These are phyloP conservation scores for Chloroceryle inda DNA, from an alignment of 2,797 vertebrate genomes.

Conservation along the genomic window DNA sequence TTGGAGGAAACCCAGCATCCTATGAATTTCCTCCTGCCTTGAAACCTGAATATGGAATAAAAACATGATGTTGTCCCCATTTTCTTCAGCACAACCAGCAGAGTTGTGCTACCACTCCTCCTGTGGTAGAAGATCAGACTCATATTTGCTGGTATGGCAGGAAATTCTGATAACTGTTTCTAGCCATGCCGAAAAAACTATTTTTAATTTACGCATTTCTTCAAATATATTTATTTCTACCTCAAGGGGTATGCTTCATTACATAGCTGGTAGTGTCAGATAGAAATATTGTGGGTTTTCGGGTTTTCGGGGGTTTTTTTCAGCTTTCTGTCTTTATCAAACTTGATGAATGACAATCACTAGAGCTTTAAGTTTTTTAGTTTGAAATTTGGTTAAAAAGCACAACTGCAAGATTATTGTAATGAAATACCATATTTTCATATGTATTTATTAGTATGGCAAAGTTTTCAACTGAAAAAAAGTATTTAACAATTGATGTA, in stretches of 20 bases:
- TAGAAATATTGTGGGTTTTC: neutral
- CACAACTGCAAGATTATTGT: neutral
- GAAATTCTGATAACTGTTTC: neutral
- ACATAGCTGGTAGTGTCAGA: rapidly evolving
- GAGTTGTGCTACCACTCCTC: neutral
- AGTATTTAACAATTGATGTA: neutral
- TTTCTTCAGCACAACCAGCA: neutral
- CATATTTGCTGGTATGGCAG: neutral
- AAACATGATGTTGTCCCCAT: neutral
- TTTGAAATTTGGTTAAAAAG: neutral
- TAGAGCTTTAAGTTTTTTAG: neutral
- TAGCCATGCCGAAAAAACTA: neutral
- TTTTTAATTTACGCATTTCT: neutral
- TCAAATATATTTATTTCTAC: neutral
- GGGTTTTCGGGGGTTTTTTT: rapidly evolving
- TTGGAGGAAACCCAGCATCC: neutral
- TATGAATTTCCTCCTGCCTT: neutral
- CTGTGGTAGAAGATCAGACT: neutral
- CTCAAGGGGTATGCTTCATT: neutral
- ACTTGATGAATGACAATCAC: neutral
- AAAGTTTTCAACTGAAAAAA: neutral
- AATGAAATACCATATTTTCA: neutral
- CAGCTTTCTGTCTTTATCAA: neutral
- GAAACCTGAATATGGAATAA: neutral
- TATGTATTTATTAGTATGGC: neutral